Percentiles rank a stretch among this genome's conserved stretches.
These are phyloP conservation scores for Limnephilus rhombicus DNA, from an alignment of 2,888 invertebrate species.

Conservation along the genomic window DNA sequence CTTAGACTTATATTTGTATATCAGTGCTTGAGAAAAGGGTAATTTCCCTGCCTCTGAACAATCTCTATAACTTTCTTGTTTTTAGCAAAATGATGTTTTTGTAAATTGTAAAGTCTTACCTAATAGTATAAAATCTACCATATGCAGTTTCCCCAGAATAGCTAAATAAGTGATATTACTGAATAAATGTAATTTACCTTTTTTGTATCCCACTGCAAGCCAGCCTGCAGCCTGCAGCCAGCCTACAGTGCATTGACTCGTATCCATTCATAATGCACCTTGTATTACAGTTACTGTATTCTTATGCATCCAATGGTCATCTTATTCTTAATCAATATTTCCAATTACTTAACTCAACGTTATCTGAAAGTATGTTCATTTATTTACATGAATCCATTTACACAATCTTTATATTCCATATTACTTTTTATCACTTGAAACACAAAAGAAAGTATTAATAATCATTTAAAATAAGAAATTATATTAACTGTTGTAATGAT, in stretches of 20 bases:
- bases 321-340: slow-evolving; percentile 37
- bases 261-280: slow-evolving; percentile 41
- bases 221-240: neutral
- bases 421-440: neutral
- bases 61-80: no score
- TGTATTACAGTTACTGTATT: slow-evolving; percentile 33
- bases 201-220: slow-evolving; percentile 4
- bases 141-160: no score
- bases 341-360: neutral
- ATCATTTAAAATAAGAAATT: neutral
- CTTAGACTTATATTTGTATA: neutral
- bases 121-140: no score
- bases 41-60: neutral
- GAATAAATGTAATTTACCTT: slow-evolving; percentile 30
- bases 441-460: neutral
- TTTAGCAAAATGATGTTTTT: no score
- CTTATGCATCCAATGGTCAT: slow-evolving; percentile 28
- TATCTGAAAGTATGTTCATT: slow-evolving; percentile 18
- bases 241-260: slow-evolving; percentile 42
- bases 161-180: neutral
- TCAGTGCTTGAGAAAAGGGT: neutral
- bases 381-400: neutral
- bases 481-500: neutral
- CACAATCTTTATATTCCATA: neutral
- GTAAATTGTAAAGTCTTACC: no score